phyloP scores from a whole-genome alignment of 2,113 vertebrate genomes.

The Phaetusa simplex region DNA sequence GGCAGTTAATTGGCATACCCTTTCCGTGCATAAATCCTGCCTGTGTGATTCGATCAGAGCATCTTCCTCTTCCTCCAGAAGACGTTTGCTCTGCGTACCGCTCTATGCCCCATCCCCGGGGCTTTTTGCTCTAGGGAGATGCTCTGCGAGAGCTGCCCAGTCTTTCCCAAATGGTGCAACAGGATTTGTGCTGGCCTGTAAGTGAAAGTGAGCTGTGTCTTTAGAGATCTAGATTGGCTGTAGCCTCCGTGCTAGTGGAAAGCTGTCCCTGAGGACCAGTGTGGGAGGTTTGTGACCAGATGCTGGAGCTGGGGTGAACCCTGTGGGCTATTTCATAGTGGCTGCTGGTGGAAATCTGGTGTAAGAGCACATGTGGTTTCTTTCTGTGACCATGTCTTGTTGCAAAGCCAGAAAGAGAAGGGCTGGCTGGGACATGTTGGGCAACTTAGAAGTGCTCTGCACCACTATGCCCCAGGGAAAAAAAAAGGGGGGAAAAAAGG shows the following conservation, averaged over 20 bases:
- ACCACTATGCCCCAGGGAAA: not conserved
- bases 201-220: not conserved
- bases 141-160: not conserved
- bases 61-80: not conserved
- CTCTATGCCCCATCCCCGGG: not conserved
- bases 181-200: not conserved
- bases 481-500: rapidly evolving
- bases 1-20: not conserved
- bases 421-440: not conserved
- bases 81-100: not conserved
- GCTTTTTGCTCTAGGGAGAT: not conserved
- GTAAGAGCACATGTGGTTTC: not conserved
- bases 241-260: not conserved
- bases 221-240: not conserved
- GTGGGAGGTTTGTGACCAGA: not conserved
- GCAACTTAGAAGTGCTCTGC: not conserved
- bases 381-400: not conserved
- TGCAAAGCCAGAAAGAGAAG: not conserved
- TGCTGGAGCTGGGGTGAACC: not conserved
- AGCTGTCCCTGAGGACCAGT: not conserved
- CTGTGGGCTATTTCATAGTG: not conserved
- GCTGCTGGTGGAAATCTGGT: not conserved
- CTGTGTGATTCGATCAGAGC: not conserved
- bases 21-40: not conserved
- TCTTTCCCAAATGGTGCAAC: not conserved